A percentile compares a stretch with the other conserved stretches of the same genome.
Evolutionary conservation across 2,888 invertebrate genomes (phyloP).

Genomic region (Lasius platythorax): DNA sequence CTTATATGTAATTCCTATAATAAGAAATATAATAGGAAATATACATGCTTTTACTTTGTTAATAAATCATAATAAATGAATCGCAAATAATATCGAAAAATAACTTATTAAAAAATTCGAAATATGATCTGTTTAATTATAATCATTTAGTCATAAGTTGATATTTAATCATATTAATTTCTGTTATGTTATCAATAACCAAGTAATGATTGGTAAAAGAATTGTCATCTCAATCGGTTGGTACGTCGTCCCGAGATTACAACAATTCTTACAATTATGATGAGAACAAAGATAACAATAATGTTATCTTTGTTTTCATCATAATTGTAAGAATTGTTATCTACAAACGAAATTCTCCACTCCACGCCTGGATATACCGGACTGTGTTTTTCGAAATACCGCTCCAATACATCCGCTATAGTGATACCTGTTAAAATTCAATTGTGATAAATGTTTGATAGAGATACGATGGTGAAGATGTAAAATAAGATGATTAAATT

Average conservation of each 20-base stretch:
- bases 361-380: constrained; percentile 90
- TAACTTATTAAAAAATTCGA: not conserved
- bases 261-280: too few relatives aligned
- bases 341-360: constrained; percentile 87
- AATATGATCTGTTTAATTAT: not conserved
- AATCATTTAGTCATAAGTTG: constrained; percentile 11
- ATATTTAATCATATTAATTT: not conserved
- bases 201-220: constrained; percentile 57
- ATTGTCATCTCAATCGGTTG: constrained; percentile 31
- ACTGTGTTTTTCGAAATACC: constrained; percentile 88
- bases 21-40: not conserved
- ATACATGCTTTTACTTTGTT: not conserved
- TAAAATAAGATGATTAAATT: not conserved
- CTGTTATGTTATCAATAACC: constrained; percentile 46
- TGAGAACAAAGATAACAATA: not conserved
- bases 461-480: too few relatives aligned
- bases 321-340: not conserved
- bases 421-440: constrained; percentile 73
- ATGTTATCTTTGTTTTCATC: not conserved
- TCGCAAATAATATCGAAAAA: constrained; percentile 8
- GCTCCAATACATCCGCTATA: constrained; percentile 85
- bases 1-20: not conserved
- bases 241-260: not conserved
- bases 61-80: constrained; percentile 4
- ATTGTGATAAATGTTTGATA: constrained; percentile 6